Conservation (phyloP, 2,888 invertebrate species). For the Tromatobia lineatoria region DNA sequence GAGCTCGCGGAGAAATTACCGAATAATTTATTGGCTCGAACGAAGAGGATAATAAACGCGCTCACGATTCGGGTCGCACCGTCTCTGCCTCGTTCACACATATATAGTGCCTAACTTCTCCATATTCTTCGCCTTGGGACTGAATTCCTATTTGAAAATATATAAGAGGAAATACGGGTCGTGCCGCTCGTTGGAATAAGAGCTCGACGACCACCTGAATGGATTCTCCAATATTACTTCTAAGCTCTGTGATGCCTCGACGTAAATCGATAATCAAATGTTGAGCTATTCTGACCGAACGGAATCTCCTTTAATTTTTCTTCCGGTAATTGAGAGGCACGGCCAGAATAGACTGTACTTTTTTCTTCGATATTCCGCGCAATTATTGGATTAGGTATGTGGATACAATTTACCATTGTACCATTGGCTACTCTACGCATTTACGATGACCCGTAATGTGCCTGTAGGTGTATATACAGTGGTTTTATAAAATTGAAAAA, state of each 20-base stretch:
- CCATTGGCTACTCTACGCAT: no score
- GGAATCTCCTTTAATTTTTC: not conserved
- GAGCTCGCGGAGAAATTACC: constrained; percentile 49
- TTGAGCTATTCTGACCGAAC: not conserved
- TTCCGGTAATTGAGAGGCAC: not conserved
- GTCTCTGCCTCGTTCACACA: not conserved
- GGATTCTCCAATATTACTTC: constrained; percentile 16
- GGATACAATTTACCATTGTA: no score
- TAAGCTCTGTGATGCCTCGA: not conserved
- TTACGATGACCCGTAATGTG: no score
- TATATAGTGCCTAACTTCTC: not conserved
- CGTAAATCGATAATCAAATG: constrained; percentile 12
- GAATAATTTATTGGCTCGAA: constrained; percentile 55
- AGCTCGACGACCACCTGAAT: constrained; percentile 19
- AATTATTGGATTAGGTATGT: not conserved
- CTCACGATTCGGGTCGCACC: constrained; percentile 19
- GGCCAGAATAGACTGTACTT: not conserved
- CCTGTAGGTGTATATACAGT: no score
- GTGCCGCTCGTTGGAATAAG: not conserved
- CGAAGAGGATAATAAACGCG: constrained; percentile 19
- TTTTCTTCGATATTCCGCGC: not conserved
- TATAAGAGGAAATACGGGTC: constrained; percentile 11
- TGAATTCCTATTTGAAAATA: constrained; percentile 7
- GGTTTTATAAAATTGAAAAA: no score
- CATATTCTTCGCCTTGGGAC: not conserved